phyloP scores from a whole-genome alignment of 2,797 vertebrate genomes.

The Phoebastria nigripes region DNA sequence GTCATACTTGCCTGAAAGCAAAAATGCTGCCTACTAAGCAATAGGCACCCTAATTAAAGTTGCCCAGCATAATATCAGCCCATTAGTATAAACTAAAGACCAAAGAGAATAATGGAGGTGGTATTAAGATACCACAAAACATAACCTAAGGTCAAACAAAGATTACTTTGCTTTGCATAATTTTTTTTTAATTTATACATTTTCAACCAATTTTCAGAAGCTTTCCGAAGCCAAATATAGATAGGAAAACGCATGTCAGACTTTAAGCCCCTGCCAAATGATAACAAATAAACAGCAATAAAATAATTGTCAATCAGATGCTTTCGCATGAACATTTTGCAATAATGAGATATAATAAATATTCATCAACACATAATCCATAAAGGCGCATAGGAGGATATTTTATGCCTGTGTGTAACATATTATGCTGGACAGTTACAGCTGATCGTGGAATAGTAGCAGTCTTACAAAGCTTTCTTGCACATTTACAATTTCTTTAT shows the following conservation, averaged over 20 bases:
- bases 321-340: slow-evolving; percentile 8
- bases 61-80: slow-evolving; percentile 33
- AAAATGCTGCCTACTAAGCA: slow-evolving; percentile 54
- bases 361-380: slow-evolving; percentile 48
- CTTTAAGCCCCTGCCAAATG: slow-evolving; percentile 23
- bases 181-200: slow-evolving; percentile 1
- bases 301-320: slow-evolving; percentile 57
- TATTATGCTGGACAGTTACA: background rate
- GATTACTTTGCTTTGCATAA: slow-evolving; percentile 14
- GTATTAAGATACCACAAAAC: slow-evolving; percentile 5
- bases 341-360: slow-evolving; percentile 62
- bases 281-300: slow-evolving; percentile 53
- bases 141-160: slow-evolving; percentile 28
- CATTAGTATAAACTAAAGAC: slow-evolving; percentile 55
- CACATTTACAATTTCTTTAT: background rate
- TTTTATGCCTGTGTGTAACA: background rate
- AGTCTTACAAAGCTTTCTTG: background rate
- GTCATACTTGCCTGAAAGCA: slow-evolving; percentile 62
- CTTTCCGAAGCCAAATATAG: slow-evolving; percentile 24
- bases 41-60: slow-evolving; percentile 57
- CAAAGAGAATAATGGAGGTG: slow-evolving; percentile 35
- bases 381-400: background rate
- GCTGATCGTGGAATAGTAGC: background rate
- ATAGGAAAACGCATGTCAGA: slow-evolving; percentile 16
- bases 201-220: background rate